Evolutionary conservation across 1,140 invertebrate species (phyloP).

Genomic region (Melitaea cinxia): DNA sequence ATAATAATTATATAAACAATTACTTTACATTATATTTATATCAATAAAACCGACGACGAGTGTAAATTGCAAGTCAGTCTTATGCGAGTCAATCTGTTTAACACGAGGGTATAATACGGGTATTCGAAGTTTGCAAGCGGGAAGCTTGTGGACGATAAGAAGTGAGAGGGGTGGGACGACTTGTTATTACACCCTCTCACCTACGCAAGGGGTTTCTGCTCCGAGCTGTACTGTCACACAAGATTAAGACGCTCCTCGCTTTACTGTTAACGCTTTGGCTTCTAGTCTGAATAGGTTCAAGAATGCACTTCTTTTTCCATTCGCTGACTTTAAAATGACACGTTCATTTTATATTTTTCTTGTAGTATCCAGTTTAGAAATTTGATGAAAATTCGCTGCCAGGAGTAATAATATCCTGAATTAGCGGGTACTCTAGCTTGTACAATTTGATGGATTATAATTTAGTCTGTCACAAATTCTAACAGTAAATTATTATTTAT

Average conservation of each 20-base stretch:
- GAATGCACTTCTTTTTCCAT: slow-evolving; percentile 45
- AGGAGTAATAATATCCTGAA: too few relatives aligned
- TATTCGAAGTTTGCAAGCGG: slow-evolving; percentile 70
- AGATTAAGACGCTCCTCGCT: slow-evolving; percentile 74
- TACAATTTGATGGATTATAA: too few relatives aligned
- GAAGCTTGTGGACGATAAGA: slow-evolving; percentile 62
- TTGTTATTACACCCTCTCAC: slow-evolving; percentile 79
- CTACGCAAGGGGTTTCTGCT: slow-evolving; percentile 72
- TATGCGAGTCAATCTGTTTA: slow-evolving; percentile 60
- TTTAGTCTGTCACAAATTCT: too few relatives aligned
- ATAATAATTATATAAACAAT: background rate
- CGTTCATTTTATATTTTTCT: slow-evolving; percentile 30
- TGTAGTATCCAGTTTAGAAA: background rate
- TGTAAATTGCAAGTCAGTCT: slow-evolving; percentile 9
- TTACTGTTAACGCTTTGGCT: slow-evolving; percentile 64
- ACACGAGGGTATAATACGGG: slow-evolving; percentile 66
- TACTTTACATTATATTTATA: background rate
- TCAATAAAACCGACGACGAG: background rate
- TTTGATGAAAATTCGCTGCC: background rate
- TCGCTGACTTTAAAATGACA: slow-evolving; percentile 49
- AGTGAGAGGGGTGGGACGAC: slow-evolving; percentile 51
- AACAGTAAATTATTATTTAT: too few relatives aligned
- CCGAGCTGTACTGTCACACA: slow-evolving; percentile 65
- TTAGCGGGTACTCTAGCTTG: too few relatives aligned
- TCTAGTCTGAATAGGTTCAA: slow-evolving; percentile 60